Evolutionary conservation across 2,888 invertebrate species (phyloP).

Genomic region (Diarsia mendica): DNA sequence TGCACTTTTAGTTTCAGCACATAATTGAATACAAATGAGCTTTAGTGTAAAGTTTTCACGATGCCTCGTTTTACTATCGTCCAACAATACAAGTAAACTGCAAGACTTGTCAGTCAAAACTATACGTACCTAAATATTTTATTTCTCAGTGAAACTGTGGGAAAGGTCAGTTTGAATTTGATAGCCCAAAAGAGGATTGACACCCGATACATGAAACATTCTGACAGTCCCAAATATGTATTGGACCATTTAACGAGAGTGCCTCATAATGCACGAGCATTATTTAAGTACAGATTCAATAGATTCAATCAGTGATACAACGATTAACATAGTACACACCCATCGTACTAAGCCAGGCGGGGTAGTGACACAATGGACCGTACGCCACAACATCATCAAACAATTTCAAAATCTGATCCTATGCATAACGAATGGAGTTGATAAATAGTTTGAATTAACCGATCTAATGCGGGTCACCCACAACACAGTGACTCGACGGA

Average conservation of each 20-base stretch:
- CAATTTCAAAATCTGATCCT: slow-evolving; percentile 89
- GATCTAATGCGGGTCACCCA: slow-evolving; percentile 91
- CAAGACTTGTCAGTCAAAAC: slow-evolving; percentile 2
- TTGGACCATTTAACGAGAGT: slow-evolving; percentile 60
- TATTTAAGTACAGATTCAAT: slow-evolving; percentile 79
- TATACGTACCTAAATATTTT: not conserved
- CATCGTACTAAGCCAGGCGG: slow-evolving; percentile 87
- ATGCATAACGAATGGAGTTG: slow-evolving; percentile 89
- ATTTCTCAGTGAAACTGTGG: slow-evolving; percentile 24
- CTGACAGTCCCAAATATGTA: slow-evolving; percentile 55
- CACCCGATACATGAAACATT: slow-evolving; percentile 23
- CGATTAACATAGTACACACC: slow-evolving; percentile 88
- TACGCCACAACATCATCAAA: slow-evolving; percentile 89
- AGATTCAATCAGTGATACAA: slow-evolving; percentile 84
- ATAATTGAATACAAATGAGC: not conserved
- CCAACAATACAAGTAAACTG: slow-evolving; percentile 17
- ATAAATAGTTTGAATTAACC: slow-evolving; percentile 91
- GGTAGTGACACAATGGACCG: slow-evolving; percentile 78
- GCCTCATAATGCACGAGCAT: slow-evolving; percentile 65
- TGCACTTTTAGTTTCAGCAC: not conserved
- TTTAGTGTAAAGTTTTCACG: not conserved
- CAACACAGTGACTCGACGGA: slow-evolving; percentile 86
- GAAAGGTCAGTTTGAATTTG: slow-evolving; percentile 11
- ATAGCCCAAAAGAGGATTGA: slow-evolving; percentile 31
- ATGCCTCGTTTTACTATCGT: not conserved